Conservation (phyloP, 1,140 invertebrate species). For the Hylyphantes graminicola region DNA sequence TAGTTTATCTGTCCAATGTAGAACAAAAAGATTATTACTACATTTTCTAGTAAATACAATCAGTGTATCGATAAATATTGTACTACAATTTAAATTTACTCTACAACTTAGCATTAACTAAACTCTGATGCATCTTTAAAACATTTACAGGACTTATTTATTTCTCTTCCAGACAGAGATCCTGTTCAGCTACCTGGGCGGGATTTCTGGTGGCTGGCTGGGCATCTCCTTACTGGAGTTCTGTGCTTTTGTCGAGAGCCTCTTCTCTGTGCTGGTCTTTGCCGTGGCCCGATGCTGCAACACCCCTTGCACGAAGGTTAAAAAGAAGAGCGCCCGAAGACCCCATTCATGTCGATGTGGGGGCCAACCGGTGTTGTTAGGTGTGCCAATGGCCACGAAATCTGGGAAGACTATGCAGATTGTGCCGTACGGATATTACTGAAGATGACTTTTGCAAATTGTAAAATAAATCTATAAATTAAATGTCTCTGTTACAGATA, state of each 20-base stretch:
- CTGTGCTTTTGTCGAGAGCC: constrained; percentile 41
- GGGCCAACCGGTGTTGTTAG: background rate
- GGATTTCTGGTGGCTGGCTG: constrained; percentile 47
- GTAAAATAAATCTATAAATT: no score
- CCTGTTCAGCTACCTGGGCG: constrained; percentile 51
- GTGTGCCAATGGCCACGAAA: background rate
- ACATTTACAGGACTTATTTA: no score
- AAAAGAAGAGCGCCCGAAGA: background rate
- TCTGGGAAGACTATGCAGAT: background rate
- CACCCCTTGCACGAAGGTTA: background rate
- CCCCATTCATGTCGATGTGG: background rate
- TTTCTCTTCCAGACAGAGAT: constrained; percentile 33
- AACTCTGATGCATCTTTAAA: no score
- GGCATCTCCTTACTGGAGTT: constrained; percentile 49
- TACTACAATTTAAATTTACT: no score
- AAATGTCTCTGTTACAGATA: no score
- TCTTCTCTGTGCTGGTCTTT: constrained; percentile 13
- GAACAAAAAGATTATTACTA: no score
- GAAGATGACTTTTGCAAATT: background rate
- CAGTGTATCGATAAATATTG: no score
- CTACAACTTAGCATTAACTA: no score
- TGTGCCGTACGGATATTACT: constrained; percentile 25
- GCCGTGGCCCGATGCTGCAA: background rate
- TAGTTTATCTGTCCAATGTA: no score
- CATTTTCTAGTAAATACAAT: no score